Percentiles rank a stretch among this genome's conserved stretches.
Evolutionary conservation across 2,797 vertebrate species (phyloP).

Genomic region (Rhinogobio ventralis): DNA sequence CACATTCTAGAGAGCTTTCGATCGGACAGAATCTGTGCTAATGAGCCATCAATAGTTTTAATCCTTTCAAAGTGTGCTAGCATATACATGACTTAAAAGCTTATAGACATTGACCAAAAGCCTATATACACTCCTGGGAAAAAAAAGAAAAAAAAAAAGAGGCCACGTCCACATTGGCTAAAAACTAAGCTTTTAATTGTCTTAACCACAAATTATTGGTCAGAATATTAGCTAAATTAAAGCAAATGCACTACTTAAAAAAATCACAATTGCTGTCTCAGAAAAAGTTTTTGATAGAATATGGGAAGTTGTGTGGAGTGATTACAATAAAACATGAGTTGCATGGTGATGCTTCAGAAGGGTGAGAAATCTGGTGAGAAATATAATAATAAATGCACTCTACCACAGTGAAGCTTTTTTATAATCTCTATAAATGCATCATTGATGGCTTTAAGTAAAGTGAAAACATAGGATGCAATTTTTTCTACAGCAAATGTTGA

Average conservation of each 20-base stretch:
- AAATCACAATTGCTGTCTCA: no score
- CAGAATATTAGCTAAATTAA: neutral
- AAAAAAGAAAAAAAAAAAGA: no score
- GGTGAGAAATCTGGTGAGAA: neutral
- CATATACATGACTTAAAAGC: neutral
- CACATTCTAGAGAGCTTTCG: neutral
- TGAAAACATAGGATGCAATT: no score
- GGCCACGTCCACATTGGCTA: neutral
- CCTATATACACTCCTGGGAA: neutral
- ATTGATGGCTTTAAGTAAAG: no score
- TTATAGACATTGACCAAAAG: neutral
- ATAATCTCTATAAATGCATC: no score
- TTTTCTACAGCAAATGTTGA: no score
- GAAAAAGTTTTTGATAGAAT: neutral
- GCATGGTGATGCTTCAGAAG: neutral
- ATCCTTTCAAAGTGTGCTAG: neutral
- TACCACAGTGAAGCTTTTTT: neutral
- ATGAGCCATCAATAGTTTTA: neutral
- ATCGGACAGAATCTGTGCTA: neutral
- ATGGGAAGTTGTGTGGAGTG: neutral
- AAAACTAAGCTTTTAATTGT: neutral
- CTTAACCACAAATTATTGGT: neutral
- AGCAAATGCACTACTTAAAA: neutral
- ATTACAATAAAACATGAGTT: neutral
- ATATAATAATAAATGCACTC: neutral